Evolutionary conservation across 2,797 vertebrate genomes (phyloP), one percentile per base, ranked within the genome.

Genomic region (Rhodeus uyekii): DNA sequence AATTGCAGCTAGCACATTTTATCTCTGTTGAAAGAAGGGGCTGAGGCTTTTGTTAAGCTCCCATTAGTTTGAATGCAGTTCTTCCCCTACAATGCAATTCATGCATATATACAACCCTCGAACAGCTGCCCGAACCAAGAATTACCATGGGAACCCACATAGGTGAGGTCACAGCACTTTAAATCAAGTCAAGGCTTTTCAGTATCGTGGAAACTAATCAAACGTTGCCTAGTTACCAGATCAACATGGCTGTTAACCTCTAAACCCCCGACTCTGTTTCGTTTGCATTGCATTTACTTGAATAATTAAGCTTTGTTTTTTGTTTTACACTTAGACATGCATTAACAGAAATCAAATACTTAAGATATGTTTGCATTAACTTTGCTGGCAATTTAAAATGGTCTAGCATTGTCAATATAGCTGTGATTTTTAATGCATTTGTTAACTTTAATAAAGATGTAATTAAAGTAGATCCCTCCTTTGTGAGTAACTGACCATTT

Each of bases 11-110:
- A 84, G 76, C 58, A 14, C 63, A 50, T 76, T 39, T 84, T 82
- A 85, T 86, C 76, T 76, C 50, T 69, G 22, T 83, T 87, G 84
- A 81, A 82, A 82, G 67, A 71, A 63, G 34, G 60, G 42, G 76
- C 34, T 53, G 42, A 29, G n/a, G 44, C 39, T 74, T 80, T 80
- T 83, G 44, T 79, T 29, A 44, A 44, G 36, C 69, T 58, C 24
- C 36, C 72, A 80, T 77, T 84, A 67, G 64, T 4, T 5, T 69
- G 5, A 60, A 72, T 73, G 73, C 24, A 60, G 19, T 42, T 64
- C 48, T 29, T 39, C 4, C 34, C 6, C 19, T 72, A 48, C 75
- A 65, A 55, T 60, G 53, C 69, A 65, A 75, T 32, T 3, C 71
- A 53, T 63, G 46, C 80, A 78, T 72, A 77, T 27, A 60, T 55